These are phyloP conservation scores for Sebastes alutus DNA, from an alignment of 2,797 vertebrate species.

Conservation along the genomic window DNA sequence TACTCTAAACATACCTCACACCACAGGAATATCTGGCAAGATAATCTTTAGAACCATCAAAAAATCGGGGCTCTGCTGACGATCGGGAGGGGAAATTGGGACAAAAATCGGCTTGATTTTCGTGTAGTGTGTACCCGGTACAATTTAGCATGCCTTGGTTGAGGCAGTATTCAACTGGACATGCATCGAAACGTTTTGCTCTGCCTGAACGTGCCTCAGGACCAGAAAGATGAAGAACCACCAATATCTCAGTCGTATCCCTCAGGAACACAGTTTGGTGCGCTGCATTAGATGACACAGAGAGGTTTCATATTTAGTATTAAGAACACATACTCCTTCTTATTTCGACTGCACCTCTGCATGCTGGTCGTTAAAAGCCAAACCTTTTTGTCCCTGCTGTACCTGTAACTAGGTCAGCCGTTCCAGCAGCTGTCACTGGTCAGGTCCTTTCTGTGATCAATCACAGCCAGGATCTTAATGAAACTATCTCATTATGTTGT, in stretches of 20 bases:
- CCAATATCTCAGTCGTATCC: background rate
- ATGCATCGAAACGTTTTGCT: no score
- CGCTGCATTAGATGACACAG: background rate
- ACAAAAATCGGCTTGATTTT: no score
- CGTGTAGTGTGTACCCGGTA: no score
- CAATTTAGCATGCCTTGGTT: no score
- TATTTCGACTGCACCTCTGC: background rate
- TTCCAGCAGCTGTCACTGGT: conserved; percentile 41
- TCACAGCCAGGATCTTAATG: conserved; percentile 43
- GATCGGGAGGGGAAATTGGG: no score
- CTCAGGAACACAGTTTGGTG: background rate
- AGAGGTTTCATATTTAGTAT: background rate
- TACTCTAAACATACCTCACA: no score
- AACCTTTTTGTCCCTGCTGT: background rate
- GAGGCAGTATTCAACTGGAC: no score
- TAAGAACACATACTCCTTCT: background rate
- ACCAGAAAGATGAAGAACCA: no score
- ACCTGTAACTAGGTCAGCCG: conserved; percentile 53
- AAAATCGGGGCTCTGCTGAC: no score
- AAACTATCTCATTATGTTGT: conserved; percentile 53
- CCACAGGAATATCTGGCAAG: no score
- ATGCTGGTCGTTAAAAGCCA: background rate
- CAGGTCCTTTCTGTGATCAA: conserved; percentile 2
- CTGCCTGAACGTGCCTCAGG: no score
- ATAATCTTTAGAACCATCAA: no score